Conservation (phyloP, 2,888 invertebrate genomes). For the Sympetrum striolatum region DNA sequence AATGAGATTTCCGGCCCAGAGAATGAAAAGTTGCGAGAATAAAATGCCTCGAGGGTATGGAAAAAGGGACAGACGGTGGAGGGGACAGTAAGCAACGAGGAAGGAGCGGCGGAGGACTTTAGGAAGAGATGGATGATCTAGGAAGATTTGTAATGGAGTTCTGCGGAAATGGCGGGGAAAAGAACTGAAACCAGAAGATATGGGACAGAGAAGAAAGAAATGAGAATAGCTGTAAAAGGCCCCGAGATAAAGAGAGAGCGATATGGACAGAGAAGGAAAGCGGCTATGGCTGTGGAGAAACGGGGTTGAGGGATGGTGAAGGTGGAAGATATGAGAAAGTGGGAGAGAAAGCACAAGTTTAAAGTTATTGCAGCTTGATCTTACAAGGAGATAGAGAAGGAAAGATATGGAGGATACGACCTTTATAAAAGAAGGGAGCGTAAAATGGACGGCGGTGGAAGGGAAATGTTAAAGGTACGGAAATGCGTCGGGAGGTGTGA, state of each 20-base stretch:
- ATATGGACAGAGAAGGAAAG: background rate
- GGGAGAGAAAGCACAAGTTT: background rate
- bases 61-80: background rate
- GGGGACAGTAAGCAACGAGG: background rate
- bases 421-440: slow-evolving; percentile 4
- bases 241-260: background rate
- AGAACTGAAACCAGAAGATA: background rate
- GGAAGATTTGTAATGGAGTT: slow-evolving; percentile 26
- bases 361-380: background rate
- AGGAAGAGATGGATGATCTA: background rate
- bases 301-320: background rate
- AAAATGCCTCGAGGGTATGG: background rate
- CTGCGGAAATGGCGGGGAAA: background rate
- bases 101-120: background rate
- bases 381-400: background rate
- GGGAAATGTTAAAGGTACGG: background rate
- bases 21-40: slow-evolving; percentile 32
- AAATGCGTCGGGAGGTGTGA: background rate
- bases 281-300: background rate
- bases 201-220: background rate
- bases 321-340: background rate
- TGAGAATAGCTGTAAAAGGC: background rate
- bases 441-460: background rate
- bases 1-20: slow-evolving; percentile 14
- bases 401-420: background rate